These are phyloP conservation scores for Lethocerus indicus DNA, from an alignment of 1,140 invertebrate species.

Conservation along the genomic window DNA sequence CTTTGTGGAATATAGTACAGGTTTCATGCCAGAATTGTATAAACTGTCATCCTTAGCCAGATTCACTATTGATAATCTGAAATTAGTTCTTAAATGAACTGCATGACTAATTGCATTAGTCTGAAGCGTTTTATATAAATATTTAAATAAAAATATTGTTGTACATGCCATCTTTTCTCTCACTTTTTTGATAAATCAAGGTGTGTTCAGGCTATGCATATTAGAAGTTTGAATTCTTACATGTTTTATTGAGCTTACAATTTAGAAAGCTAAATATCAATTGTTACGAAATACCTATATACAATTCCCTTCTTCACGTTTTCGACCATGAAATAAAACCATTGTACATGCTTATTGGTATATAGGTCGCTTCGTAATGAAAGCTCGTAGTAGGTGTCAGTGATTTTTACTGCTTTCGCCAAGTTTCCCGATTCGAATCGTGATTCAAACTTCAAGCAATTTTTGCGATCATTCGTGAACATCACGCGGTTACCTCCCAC, in stretches of 20 bases:
- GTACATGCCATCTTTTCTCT: too few species aligned
- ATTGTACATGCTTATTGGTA: slow-evolving; percentile 81
- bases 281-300: slow-evolving; percentile 47
- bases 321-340: slow-evolving; percentile 83
- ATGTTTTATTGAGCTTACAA: too few species aligned
- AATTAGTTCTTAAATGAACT: too few species aligned
- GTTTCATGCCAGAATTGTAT: slow-evolving; percentile 76
- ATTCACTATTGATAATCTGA: slow-evolving; percentile 83
- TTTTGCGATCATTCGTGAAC: slow-evolving; percentile 30
- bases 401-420: slow-evolving; percentile 83
- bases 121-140: too few species aligned
- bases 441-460: slow-evolving; percentile 69
- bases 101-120: too few species aligned
- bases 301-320: slow-evolving; percentile 63
- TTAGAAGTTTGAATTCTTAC: too few species aligned
- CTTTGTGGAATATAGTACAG: slow-evolving; percentile 73
- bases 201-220: too few species aligned
- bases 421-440: slow-evolving; percentile 94
- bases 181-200: neutral
- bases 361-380: slow-evolving; percentile 85
- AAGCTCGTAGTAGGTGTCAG: slow-evolving; percentile 86
- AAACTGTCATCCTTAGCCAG: slow-evolving; percentile 77
- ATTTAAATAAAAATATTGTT: too few species aligned
- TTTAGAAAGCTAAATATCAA: too few species aligned
- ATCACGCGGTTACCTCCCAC: slow-evolving; percentile 52